These are phyloP conservation scores for Acronicta alni DNA, from an alignment of 2,888 invertebrate genomes.

Conservation along the genomic window DNA sequence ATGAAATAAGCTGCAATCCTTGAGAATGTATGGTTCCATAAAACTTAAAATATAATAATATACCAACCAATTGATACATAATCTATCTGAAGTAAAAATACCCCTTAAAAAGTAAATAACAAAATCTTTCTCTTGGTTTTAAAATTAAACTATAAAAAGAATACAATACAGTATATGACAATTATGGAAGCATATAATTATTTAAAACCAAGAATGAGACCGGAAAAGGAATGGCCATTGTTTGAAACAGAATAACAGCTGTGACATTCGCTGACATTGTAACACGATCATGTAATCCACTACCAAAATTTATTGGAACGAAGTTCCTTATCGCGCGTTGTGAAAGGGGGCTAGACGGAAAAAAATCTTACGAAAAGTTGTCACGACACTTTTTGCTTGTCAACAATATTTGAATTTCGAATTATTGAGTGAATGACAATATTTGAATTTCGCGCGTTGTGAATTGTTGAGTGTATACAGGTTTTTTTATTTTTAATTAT, in stretches of 20 bases:
- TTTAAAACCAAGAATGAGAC: constrained; percentile 53
- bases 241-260: constrained; percentile 32
- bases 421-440: too few relatives aligned
- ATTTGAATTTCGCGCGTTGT: too few relatives aligned
- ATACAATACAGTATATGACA: constrained; percentile 27
- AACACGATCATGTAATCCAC: constrained; percentile 2
- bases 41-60: constrained; percentile 30
- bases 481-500: too few relatives aligned
- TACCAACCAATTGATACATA: constrained; percentile 31
- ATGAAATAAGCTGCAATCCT: not conserved
- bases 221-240: constrained; percentile 58
- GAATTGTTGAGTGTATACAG: too few relatives aligned
- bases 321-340: too few relatives aligned
- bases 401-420: too few relatives aligned
- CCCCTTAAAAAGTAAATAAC: constrained; percentile 63
- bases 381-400: too few relatives aligned
- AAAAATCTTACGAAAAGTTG: too few relatives aligned
- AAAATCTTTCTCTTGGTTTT: constrained; percentile 53
- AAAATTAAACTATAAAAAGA: constrained; percentile 32
- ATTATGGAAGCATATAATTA: constrained; percentile 2
- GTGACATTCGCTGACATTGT: not conserved
- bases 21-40: constrained; percentile 5
- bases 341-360: too few relatives aligned
- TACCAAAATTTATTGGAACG: too few relatives aligned
- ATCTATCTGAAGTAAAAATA: constrained; percentile 35